Base-by-base conservation (phyloP, 2,797 vertebrate species). In the Limosa lapponica region DNA sequence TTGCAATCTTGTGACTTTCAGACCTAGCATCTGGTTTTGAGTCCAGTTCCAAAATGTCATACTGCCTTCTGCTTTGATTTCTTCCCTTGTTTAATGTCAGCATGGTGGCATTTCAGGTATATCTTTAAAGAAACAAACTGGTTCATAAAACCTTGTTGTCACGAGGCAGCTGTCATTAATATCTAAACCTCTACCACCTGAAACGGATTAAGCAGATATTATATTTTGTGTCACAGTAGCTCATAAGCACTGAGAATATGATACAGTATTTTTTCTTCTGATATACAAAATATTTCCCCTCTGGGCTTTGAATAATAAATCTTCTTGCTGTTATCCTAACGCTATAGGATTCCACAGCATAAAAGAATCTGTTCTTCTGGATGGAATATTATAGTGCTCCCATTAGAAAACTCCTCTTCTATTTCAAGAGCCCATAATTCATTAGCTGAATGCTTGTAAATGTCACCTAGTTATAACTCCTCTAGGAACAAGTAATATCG, bases 361-460 rank as follows among this genome's bases (percentile, higher is more conserved):
- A n/a, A 79, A 70, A 69, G 51, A 93, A 74, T 83, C 59, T 87
- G 18, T 90, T 73, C 64, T 97, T 90, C 59, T 93, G 87, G 91
- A 46, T 75, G 77, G 30, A 49, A 83, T 96, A 82, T 77, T 87
- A 16, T 51, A 93, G 75, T 87, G 74, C 62, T 93, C 55, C 79
- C 70, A 24, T 85, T 90, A 59, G 82, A 94, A 91, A 89, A 84
- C n/a, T 62, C 74, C 64, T 71, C 43, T 59, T 57, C 43, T 82
- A 6, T 94, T 91, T 95, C 75, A 89, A 79, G 82, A 96, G 43
- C 36, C 64, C 65, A 62, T 95, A 94, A 95, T 87, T 96, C 92
- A 94, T 82, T 72, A 46, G 48, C 39, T 87, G 83, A 96, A 86
- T 96, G 74, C 57, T 94, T 81, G 81, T 93, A 95, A 94, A 94